Base-by-base conservation (phyloP, 2,888 invertebrate genomes). In the Synergus itoensis region DNA sequence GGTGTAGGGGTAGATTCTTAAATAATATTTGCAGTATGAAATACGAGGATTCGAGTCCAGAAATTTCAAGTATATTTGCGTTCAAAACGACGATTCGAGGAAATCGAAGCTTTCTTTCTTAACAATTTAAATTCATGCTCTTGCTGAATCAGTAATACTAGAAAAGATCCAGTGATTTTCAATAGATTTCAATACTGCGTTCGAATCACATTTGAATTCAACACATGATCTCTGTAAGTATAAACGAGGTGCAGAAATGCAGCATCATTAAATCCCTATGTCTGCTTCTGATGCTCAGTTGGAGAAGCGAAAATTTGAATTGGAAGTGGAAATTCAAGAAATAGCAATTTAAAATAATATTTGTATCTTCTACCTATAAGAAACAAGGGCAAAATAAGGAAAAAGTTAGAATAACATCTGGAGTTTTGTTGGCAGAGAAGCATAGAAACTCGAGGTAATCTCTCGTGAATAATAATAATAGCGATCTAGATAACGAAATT, bases 91-190 rank as follows among this genome's bases (percentile, higher is more conserved):
- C 63, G 41, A 65, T 65, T 41, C 5, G 41, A 41, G 12, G 12
- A 65, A 65, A 40, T 65, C 41, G 9, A n/a, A 18, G n/a, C 18
- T 41, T 41, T 43, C 65, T 41, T 41, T 43, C 18, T 78, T 77
- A 81, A 67, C 57, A 83, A 78, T 83, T 83, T 78, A 83, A 83
- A 83, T 83, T 82, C 81, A 83, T 83, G 81, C 80, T 82, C 81
- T 80, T 65, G 64, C 77, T 73, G 81, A 83, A 81, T 83, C 41
- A 65, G 65, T 41, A 16, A 18, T 43, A 43, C 65, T 65, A 12
- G 2, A 43, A 65, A 4, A 65, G 41, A 41, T 65, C 65, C 41
- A 41, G n/a, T n/a, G 40, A n/a, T 64, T 64, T 41, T 64, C 64
- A 64, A 64, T 64, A 64, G 64, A 65, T 41, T 65, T 43, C n/a